Base-by-base conservation (phyloP, 2,113 vertebrate genomes). In the Hypocryptadius cinnamomeus region DNA sequence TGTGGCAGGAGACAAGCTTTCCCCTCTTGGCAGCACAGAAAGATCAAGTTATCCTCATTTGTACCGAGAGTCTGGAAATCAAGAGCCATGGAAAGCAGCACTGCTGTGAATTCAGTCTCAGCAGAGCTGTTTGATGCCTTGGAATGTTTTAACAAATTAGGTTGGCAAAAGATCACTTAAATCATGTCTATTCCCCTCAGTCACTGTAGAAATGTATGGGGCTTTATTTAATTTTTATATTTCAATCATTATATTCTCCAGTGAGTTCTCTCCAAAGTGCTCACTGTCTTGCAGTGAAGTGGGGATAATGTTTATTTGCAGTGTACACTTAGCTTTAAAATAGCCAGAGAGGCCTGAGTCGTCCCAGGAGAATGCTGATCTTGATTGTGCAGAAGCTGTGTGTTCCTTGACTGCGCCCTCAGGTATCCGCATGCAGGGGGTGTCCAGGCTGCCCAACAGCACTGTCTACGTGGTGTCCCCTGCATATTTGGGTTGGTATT, bases 401-500 rank as follows among this genome's bases (percentile, higher is more conserved):
- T 89, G 14, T 92, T 97, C 98, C 98, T 98, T 98, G 96, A 98
- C 78, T 53, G 72, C 85, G 24, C 79, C 22, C 65, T 42, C 93
- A 99, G 98, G 98, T 92, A 97, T 99, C 88, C 98, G 97, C 31
- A 98, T 99, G 98, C 98, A 99, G 92, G 98, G 99, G 11, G 98
- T 97, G 50, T 99, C 98, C n/a, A 97, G 98, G 20, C 97, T 99
- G 11, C 99, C 99, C 39, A 99, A 99, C 97, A 98, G 98, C 97
- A 99, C 99, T 0, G 84, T 99, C 74, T 98, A 98, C 11, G 98
- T 99, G 69, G 99, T 99, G 9, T 98, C 99, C 66, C 98, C 99
- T 3, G 98, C 97, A 21, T 99, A 99, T 91, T 79, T 99, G 89
- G 99, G 99, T 99, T 53, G 63, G 98, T 98, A 77, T 31, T 90